Percentiles rank a stretch among this genome's conserved stretches.
phyloP scores from a whole-genome alignment of 2,113 vertebrate species.

The Hydrolagus affinis region DNA sequence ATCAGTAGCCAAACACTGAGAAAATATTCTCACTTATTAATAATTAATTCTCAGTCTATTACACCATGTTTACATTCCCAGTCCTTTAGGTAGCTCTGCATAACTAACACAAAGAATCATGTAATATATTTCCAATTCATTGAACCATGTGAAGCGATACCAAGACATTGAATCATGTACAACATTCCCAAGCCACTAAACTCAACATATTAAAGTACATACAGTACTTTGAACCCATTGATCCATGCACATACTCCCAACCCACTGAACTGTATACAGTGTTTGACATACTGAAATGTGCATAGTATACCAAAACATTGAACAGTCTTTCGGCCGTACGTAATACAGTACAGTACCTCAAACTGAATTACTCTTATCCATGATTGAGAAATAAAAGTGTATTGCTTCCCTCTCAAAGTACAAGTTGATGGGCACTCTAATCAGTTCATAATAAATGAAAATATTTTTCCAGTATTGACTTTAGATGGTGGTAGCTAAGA shows the following conservation, averaged over 20 bases:
- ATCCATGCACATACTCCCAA: too few relatives aligned
- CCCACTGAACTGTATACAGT: too few relatives aligned
- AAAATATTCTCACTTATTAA: background rate
- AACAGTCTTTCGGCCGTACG: background rate
- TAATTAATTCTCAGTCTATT: background rate
- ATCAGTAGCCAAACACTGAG: background rate
- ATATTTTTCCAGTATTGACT: background rate
- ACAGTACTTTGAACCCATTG: background rate
- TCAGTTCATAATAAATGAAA: constrained; percentile 2
- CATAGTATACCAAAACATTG: too few relatives aligned
- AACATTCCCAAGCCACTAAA: background rate
- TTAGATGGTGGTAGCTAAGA: background rate
- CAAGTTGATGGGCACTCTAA: background rate
- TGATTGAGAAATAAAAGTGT: background rate
- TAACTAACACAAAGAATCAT: background rate
- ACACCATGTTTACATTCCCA: background rate
- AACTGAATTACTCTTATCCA: background rate
- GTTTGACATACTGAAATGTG: background rate
- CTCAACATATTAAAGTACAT: background rate
- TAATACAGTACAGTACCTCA: too few relatives aligned
- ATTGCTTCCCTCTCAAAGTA: background rate
- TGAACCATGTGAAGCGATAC: background rate
- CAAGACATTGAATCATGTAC: background rate
- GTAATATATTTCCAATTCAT: background rate
- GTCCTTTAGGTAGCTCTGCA: background rate